Percentiles rank a stretch among this genome's conserved stretches.
Evolutionary conservation across 92 coral and sea anemone species (phyloP).

Genomic region (Phymanthus crucifer): DNA sequence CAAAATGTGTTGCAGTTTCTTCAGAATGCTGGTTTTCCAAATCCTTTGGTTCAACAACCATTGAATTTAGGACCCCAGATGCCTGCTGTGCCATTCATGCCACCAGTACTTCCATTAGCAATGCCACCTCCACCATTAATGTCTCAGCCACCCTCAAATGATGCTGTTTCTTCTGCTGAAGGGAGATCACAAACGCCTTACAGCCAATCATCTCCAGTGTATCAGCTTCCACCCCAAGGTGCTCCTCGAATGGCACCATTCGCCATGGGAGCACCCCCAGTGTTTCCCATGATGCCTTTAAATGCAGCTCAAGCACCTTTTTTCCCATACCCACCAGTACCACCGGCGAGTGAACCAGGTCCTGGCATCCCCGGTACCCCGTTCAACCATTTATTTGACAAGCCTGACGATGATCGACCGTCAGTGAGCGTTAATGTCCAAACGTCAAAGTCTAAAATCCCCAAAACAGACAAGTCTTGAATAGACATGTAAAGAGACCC

Average conservation of each 20-base stretch:
- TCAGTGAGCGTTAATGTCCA: conserved; percentile 92
- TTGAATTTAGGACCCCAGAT: conserved; percentile 7
- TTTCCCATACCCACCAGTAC: conserved; percentile 26
- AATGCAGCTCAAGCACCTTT: conserved; percentile 25
- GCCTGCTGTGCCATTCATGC: not conserved
- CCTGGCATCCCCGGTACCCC: not conserved
- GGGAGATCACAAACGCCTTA: not conserved
- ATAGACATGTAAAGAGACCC: conserved; percentile 13
- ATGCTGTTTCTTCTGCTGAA: not conserved
- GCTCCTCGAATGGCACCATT: not conserved
- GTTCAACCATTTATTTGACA: conserved; percentile 9
- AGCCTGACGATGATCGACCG: conserved; percentile 74
- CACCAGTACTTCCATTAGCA: not conserved
- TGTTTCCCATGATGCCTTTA: conserved; percentile 17
- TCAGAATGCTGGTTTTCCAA: conserved; percentile 26
- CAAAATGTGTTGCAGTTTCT: conserved; percentile 19
- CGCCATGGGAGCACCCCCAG: not conserved
- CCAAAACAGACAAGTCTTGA: conserved; percentile 35
- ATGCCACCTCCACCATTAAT: not conserved
- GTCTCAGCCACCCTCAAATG: not conserved
- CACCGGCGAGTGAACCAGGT: conserved; percentile 11
- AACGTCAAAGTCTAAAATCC: conserved; percentile 92
- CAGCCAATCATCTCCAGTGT: not conserved
- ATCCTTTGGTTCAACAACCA: conserved; percentile 15
- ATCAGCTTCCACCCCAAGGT: not conserved